Evolutionary conservation across 1,140 invertebrate genomes (phyloP), one percentile per base, ranked within the genome.

Genomic region (Centruroides sculpturatus): DNA sequence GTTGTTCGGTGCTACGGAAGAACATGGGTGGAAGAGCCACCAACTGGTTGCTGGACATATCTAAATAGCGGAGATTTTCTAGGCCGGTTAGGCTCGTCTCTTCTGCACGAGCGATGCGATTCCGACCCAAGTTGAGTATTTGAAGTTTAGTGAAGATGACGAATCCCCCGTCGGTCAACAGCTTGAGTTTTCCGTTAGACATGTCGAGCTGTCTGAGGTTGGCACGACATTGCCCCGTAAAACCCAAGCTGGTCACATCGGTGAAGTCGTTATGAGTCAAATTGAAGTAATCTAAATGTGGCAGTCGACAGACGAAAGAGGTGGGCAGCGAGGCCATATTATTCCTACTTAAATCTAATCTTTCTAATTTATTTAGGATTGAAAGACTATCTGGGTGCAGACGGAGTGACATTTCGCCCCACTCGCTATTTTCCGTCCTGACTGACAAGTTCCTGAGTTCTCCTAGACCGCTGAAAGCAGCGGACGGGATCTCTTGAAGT

Each of bases 1-100:
- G 82, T 50, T 68, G 69, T 59, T 83, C 81, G 10, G 81, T 77
- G 63, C 82, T 81, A 68, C 81, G 80, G 65, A 93, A 91, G 59
- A 92, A 74, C 66, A 85, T 84, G 41, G 84, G 81, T n/a, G 90
- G 89, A 60, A 94, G 74, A 35, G 87, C 85, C 3, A 89, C 85
- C 51, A 94, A 83, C 70, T 78, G 81, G 69, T 89, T 90, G 71
- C 82, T 84, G 23, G 85, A 87, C 69, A 87, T 72, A 75, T 89
- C 88, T 9, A 90, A 73, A 55, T 82, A 78, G 67, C 81, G 79
- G 51, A 89, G 72, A 54, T 78, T 76, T 41, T 77, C 73, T 53
- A 89, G 73, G 57, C 85, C 85, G 47, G 77, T 77, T 47, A 89
- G 79, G 48, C 86, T 83, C 62, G 82, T 77, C 70, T 86, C 85